Evolutionary conservation across 2,888 invertebrate species (phyloP).

Genomic region (Ophonus ardosiacus): DNA sequence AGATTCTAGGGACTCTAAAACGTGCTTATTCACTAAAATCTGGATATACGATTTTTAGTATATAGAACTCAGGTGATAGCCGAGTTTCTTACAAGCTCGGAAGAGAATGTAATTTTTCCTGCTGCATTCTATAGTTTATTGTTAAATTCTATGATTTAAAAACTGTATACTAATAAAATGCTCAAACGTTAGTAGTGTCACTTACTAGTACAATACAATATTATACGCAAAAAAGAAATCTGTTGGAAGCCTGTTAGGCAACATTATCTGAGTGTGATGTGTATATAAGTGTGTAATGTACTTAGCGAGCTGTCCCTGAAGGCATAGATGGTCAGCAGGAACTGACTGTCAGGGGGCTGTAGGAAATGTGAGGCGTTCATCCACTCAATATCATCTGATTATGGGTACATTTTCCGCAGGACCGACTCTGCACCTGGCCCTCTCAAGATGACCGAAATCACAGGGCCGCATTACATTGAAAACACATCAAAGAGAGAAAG

Average conservation of each 20-base stretch:
- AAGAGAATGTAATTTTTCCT: too few species aligned
- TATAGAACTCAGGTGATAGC: too few species aligned
- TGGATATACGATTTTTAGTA: too few species aligned
- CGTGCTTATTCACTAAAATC: too few species aligned
- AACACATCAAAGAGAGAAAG: background rate
- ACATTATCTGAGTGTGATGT: background rate
- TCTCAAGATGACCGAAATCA: conserved; percentile 64
- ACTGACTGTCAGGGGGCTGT: background rate
- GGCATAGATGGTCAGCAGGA: conserved; percentile 7
- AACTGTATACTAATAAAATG: too few species aligned
- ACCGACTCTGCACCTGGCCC: conserved; percentile 70
- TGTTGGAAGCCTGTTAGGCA: background rate
- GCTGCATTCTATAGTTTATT: too few species aligned
- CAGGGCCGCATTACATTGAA: background rate
- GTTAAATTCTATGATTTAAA: too few species aligned
- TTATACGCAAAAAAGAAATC: background rate
- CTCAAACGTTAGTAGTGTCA: too few species aligned
- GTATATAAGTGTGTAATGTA: conserved; percentile 26
- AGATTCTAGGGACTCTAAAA: too few species aligned
- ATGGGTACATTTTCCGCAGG: conserved; percentile 70
- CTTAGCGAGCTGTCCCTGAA: conserved; percentile 10
- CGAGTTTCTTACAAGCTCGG: too few species aligned
- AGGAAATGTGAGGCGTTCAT: conserved; percentile 66
- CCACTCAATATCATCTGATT: conserved; percentile 71
- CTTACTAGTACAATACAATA: background rate